Percentiles rank a stretch among this genome's conserved stretches.
These are phyloP conservation scores for Eueremaeus valkanovi DNA, from an alignment of 2,888 invertebrate genomes.

Conservation along the genomic window DNA sequence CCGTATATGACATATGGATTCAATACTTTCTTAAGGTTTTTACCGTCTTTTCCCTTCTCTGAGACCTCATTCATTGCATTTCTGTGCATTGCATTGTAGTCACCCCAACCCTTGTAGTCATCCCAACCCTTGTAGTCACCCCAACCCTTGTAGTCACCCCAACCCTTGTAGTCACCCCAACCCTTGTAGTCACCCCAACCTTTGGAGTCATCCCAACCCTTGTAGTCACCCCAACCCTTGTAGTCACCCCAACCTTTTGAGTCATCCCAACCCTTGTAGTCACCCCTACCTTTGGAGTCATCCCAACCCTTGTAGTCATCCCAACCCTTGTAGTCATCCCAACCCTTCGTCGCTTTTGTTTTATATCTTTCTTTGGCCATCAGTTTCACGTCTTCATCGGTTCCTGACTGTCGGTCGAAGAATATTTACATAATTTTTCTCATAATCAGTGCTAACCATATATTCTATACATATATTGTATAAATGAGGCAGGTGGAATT, in stretches of 20 bases:
- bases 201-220: no score
- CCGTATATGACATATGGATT: constrained; percentile 83
- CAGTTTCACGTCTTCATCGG: constrained; percentile 68
- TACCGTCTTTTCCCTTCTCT: constrained; percentile 64
- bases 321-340: constrained; percentile 47
- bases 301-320: constrained; percentile 36
- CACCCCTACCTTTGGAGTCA: constrained; percentile 56
- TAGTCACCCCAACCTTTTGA: constrained; percentile 54
- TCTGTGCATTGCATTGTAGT: constrained; percentile 48
- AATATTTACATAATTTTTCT: constrained; percentile 86
- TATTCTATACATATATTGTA: no score
- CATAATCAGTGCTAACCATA: constrained; percentile 84
- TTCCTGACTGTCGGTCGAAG: constrained; percentile 85
- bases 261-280: no score
- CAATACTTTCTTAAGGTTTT: constrained; percentile 72
- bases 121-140: constrained; percentile 47
- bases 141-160: constrained; percentile 47
- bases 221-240: constrained; percentile 47
- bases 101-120: constrained; percentile 53
- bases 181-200: constrained; percentile 50
- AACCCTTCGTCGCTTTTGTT: constrained; percentile 66
- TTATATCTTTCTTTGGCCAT: constrained; percentile 91
- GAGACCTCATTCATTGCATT: constrained; percentile 62
- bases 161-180: no score
- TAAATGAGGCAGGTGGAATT: no score